Base-by-base conservation (phyloP, 30 jellyfish, hydroid and myxozoan genomes). In the Catostylus mosaicus region DNA sequence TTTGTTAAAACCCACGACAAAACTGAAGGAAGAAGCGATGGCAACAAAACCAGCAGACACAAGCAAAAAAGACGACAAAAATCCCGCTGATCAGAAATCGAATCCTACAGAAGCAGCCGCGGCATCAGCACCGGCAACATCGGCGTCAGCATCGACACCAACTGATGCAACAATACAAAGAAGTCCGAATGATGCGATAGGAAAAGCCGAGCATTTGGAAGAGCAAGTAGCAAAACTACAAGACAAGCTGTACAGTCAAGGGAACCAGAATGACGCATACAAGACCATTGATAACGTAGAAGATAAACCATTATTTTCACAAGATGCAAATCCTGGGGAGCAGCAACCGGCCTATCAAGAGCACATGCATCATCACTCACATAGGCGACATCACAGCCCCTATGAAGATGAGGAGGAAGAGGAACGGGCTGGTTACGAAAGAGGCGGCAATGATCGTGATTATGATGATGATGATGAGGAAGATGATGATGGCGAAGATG, bases 161-260 rank as follows among this genome's bases (percentile, higher is more conserved):
- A 26, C 32, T 20, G 90, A 69, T 26, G 90, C 67, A 18, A 60
- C 76, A 29, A 84, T 85, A 30, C 74, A 80, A 46, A 81, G 83
- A n/a, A 86, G 87, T 33, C 52, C 85, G 36, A 84, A 84, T 46
- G 97, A 91, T 12, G 95, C 94, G 30, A 62, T 94, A 6, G 93
- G 77, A 1, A 94, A 94, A 84, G 99, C 97, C 10, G 88, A 83
- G 38, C 97, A 88, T 46, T 33, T 94, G 63, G 97, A 94, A 64
- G 97, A 88, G 62, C 95, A 88, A 74, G 99, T 88, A 2, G 97
- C 97, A 18, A 77, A 85, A 20, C 82, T 87, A 18, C 96, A 88
- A 71, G 99, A 88, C 36, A 86, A 85, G 36, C 40, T 90, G 48
- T 90, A 90, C 80, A 86, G 86, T 56, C 86, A 72, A 75, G 89